A percentile compares a stretch with the other conserved stretches of the same genome.
Conservation (phyloP, 2,888 invertebrate species). For the Ceramica pisi region DNA sequence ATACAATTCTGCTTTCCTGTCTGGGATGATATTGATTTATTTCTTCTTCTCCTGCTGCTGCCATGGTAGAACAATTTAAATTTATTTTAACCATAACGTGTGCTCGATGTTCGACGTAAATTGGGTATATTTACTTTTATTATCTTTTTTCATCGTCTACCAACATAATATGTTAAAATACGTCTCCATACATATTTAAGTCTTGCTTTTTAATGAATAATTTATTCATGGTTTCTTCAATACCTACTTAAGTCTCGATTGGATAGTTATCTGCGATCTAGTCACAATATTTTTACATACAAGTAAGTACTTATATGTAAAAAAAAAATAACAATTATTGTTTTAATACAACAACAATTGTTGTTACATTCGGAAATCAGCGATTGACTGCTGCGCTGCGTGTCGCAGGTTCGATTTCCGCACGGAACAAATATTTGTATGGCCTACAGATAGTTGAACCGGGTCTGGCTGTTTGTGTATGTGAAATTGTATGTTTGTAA, state of each 20-base stretch:
- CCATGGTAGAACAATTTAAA: slow-evolving; percentile 8
- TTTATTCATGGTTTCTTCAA: not conserved
- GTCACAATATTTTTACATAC: too few relatives aligned
- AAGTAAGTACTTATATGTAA: too few relatives aligned
- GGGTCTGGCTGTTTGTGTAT: too few relatives aligned
- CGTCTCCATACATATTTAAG: slow-evolving; percentile 5
- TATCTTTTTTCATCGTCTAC: slow-evolving; percentile 3
- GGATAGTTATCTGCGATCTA: not conserved
- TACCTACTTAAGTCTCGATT: not conserved
- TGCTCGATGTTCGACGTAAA: not conserved
- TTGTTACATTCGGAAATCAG: too few relatives aligned
- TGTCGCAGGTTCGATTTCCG: too few relatives aligned
- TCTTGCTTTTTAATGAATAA: slow-evolving; percentile 6
- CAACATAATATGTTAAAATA: not conserved
- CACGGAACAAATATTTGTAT: too few relatives aligned
- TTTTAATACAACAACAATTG: too few relatives aligned
- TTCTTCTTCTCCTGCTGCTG: not conserved
- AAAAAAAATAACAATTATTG: too few relatives aligned
- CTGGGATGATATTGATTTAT: not conserved
- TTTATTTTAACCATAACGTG: slow-evolving; percentile 1
- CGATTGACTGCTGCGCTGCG: too few relatives aligned
- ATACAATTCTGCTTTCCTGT: slow-evolving; percentile 2
- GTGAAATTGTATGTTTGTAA: too few relatives aligned
- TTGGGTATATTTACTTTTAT: slow-evolving; percentile 18
- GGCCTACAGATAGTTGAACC: too few relatives aligned